A percentile compares a stretch with the other conserved stretches of the same genome.
phyloP scores from a whole-genome alignment of 2,888 invertebrate species.

The Mimumesa dahlbomi region DNA sequence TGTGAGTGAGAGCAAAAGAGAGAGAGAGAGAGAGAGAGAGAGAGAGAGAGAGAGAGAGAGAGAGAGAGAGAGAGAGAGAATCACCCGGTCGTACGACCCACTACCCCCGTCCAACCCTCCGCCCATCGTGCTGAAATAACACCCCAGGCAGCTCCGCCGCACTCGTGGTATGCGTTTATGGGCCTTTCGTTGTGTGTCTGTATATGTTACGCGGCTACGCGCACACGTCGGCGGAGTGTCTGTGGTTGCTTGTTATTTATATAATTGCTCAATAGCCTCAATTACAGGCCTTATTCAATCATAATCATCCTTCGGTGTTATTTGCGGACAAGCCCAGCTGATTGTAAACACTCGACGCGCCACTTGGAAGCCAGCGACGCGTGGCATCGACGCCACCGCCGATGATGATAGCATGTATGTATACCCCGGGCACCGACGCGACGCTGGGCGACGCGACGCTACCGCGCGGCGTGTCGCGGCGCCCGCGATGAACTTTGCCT shows the following conservation, averaged over 20 bases:
- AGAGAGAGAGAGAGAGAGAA: too few species aligned
- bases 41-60: too few species aligned
- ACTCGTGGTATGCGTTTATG: slow-evolving; percentile 59
- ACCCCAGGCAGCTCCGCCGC: slow-evolving; percentile 64
- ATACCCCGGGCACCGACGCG: too few species aligned
- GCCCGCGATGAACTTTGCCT: too few species aligned
- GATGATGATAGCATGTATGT: too few species aligned
- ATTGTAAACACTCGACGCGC: slow-evolving; percentile 75
- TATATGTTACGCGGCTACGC: neutral
- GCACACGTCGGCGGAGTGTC: slow-evolving; percentile 22
- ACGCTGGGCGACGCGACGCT: too few species aligned
- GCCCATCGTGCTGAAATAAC: slow-evolving; percentile 75
- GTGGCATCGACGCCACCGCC: slow-evolving; percentile 46
- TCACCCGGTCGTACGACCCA: slow-evolving; percentile 8
- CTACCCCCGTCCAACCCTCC: slow-evolving; percentile 50
- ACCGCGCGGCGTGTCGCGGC: too few species aligned
- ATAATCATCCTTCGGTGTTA: slow-evolving; percentile 78
- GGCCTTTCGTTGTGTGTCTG: slow-evolving; percentile 7
- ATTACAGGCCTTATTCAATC: slow-evolving; percentile 79
- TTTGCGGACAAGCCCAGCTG: slow-evolving; percentile 80
- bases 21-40: too few species aligned
- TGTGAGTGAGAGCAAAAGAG: too few species aligned
- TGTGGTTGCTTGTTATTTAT: slow-evolving; percentile 73
- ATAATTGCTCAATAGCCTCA: slow-evolving; percentile 80
- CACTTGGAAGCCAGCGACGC: slow-evolving; percentile 54